Base-by-base conservation (phyloP, 2,113 vertebrate species). In the Lophochroa leadbeateri region DNA sequence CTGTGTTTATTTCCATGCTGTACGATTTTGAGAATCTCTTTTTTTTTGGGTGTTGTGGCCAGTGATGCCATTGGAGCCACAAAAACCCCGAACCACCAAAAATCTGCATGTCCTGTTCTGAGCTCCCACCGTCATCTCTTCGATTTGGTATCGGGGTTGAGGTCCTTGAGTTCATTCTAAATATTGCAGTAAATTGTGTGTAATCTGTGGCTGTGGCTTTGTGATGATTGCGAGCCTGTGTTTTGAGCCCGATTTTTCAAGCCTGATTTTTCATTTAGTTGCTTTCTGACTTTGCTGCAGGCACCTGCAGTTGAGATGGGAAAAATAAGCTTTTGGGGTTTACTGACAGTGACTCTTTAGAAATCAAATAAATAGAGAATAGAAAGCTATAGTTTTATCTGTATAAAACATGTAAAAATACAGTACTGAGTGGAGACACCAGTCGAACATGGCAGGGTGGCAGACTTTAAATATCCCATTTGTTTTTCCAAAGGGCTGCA, bases 1-100 rank as follows among this genome's bases (percentile, higher is more conserved):
- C 15, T 52, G 29, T 53, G 13, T 14, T 47, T 28, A 17, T 43
- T 49, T 37, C 47, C 2, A 2, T 0, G 3, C 33, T 39, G 0
- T 25, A 9, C 19, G 5, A 6, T 77, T n/a, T 55, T 17, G 33
- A 50, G 10, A 16, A 14, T 70, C 6, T 35, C 4, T 50, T 1
- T 11, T 10, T 28, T 27, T 57, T 25, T 10, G 57, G 35, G 39
- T 1, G 1, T 9, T 15, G 58, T 28, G 71, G 19, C 28, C 17
- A 23, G 44, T 20, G 57, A 15, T 46, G 28, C 37, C 20, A 13
- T 14, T 49, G 83, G 60, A 47, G 55, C 25, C 2, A 2, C 21
- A 20, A 58, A n/a, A n/a, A n/a, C 20, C 20, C 20, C 33, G n/a
- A n/a, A n/a, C 33, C 55, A 23, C 20, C 55, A n/a, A 14, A 58